Evolutionary conservation across 35 echinoderm and acorn worm species (phyloP).

Genomic region (Diadema setosum): DNA sequence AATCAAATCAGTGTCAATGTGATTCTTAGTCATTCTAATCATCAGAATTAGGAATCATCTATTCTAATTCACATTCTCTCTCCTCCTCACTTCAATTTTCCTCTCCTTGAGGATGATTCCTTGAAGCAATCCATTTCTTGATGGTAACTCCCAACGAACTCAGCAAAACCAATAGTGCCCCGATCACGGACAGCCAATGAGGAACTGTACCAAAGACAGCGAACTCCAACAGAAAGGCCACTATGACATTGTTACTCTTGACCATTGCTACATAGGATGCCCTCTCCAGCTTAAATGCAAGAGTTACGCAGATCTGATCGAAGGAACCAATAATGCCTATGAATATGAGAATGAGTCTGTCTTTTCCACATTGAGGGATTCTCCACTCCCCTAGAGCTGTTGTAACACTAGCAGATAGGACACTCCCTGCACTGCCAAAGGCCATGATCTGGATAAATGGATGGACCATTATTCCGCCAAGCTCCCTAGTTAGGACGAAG

Average conservation of each 20-base stretch:
- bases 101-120: too few relatives aligned
- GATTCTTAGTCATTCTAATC: too few relatives aligned
- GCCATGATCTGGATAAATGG: not conserved
- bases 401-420: not conserved
- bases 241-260: not conserved
- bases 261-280: not conserved
- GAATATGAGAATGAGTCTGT: not conserved
- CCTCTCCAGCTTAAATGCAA: not conserved
- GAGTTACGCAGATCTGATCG: not conserved
- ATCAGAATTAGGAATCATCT: too few relatives aligned
- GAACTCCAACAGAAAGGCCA: not conserved
- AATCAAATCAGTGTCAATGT: too few relatives aligned
- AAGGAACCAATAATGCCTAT: not conserved
- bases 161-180: not conserved
- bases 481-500: not conserved
- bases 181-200: not conserved
- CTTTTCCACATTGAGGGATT: not conserved
- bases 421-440: not conserved
- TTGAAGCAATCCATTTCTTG: not conserved
- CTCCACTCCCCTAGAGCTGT: not conserved
- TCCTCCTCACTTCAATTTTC: too few relatives aligned
- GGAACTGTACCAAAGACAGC: not conserved
- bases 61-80: too few relatives aligned
- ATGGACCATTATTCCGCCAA: not conserved
- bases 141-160: slow-evolving; percentile 2